phyloP scores from a whole-genome alignment of 2,888 invertebrate genomes.

The Leptarthrus brevirostris region DNA sequence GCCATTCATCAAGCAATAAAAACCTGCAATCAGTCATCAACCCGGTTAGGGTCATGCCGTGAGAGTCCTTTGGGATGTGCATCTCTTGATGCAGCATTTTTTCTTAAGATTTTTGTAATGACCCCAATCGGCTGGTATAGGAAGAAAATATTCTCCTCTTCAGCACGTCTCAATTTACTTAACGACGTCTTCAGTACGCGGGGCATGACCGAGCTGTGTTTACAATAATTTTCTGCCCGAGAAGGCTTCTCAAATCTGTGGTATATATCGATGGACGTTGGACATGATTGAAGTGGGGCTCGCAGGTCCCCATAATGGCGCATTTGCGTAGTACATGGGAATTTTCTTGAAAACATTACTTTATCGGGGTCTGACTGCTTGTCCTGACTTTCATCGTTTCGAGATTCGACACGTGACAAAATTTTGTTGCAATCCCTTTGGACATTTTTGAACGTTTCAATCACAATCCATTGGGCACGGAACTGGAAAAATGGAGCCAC shows the following conservation, averaged over 20 bases:
- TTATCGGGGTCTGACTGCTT: too few species aligned
- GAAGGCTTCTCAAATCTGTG: not conserved
- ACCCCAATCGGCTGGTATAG: not conserved
- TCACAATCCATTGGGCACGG: not conserved
- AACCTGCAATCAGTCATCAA: not conserved
- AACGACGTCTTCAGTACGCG: not conserved
- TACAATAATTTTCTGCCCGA: slow-evolving; percentile 4
- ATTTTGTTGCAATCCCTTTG: not conserved
- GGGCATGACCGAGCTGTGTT: not conserved
- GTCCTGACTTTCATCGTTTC: too few species aligned
- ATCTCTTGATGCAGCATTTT: not conserved
- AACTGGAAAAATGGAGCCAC: not conserved
- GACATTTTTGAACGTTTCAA: not conserved
- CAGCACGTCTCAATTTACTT: slow-evolving; percentile 9
- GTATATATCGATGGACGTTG: not conserved
- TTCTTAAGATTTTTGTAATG: not conserved
- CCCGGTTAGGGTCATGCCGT: not conserved
- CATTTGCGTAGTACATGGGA: too few species aligned
- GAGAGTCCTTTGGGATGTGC: not conserved
- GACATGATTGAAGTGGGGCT: too few species aligned
- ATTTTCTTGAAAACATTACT: too few species aligned
- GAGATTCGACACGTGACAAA: not conserved
- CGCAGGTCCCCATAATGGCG: too few species aligned
- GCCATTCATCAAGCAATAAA: not conserved
- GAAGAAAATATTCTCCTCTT: not conserved